Evolutionary conservation across 2,113 vertebrate species (phyloP).

Genomic region (Ellobius talpinus): DNA sequence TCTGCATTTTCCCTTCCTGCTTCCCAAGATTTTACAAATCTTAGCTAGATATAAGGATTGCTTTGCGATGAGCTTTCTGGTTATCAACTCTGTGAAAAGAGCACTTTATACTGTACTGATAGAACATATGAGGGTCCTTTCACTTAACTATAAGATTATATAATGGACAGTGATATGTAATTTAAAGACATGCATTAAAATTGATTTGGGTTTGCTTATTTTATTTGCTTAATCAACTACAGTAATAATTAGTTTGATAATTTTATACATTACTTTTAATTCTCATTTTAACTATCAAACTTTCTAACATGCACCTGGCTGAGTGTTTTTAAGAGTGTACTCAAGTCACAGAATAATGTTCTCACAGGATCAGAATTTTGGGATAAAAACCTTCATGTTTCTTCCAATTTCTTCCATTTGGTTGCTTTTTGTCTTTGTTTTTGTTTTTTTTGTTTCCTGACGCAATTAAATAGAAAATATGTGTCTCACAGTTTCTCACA

Average conservation of each 20-base stretch:
- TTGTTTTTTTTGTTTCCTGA: slow-evolving; percentile 13
- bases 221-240: neutral
- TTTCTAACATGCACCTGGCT: neutral
- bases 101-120: neutral
- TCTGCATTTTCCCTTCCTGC: neutral
- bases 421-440: neutral
- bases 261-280: slow-evolving; percentile 10
- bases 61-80: neutral
- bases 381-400: neutral
- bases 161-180: neutral
- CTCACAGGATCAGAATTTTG: neutral
- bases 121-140: neutral
- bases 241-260: neutral
- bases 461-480: slow-evolving; percentile 80
- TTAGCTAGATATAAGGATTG: neutral
- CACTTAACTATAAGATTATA: neutral
- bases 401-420: slow-evolving; percentile 57
- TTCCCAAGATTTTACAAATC: neutral
- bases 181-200: neutral
- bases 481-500: slow-evolving; percentile 75
- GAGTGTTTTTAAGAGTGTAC: neutral
- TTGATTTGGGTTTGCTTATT: neutral
- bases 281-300: slow-evolving; percentile 17
- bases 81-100: neutral
- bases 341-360: neutral